phyloP scores from a whole-genome alignment of 2,888 invertebrate genomes.

The Amiota mariae region DNA sequence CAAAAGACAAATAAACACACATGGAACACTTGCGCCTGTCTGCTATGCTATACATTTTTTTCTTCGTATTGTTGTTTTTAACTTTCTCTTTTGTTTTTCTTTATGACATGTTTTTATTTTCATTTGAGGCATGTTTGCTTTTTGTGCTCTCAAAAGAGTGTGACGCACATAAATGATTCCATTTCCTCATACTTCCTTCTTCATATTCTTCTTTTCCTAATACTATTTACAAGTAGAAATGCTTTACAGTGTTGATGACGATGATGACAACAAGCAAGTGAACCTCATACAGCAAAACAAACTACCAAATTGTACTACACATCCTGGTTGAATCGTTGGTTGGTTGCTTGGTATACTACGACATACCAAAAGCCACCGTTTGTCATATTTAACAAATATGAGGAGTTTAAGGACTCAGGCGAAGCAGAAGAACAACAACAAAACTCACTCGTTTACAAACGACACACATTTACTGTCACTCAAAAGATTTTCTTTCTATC shows the following conservation, averaged over 20 bases:
- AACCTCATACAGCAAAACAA: too few relatives aligned
- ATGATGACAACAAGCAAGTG: background rate
- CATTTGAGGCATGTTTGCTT: conserved; percentile 22
- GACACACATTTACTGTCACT: conserved; percentile 21
- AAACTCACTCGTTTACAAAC: conserved; percentile 5
- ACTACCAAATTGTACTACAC: background rate
- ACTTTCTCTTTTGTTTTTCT: conserved; percentile 6
- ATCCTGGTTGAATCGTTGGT: background rate
- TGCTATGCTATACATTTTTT: background rate
- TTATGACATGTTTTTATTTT: conserved; percentile 7
- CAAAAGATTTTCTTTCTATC: background rate
- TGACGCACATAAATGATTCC: conserved; percentile 14
- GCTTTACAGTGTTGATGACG: background rate
- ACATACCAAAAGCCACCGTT: conserved; percentile 21
- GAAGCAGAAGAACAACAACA: conserved; percentile 2
- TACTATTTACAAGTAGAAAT: too few relatives aligned
- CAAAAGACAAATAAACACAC: background rate
- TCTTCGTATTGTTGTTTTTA: background rate
- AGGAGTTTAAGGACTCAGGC: background rate
- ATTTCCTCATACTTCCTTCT: too few relatives aligned
- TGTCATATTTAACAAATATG: conserved; percentile 26
- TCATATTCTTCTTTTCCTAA: too few relatives aligned
- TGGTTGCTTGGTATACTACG: too few relatives aligned
- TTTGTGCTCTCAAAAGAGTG: conserved; percentile 3
- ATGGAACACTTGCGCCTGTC: conserved; percentile 3